Percentiles rank a stretch among this genome's conserved stretches.
phyloP scores from a whole-genome alignment of 1,140 invertebrate species.

The Eurosta solidaginis region DNA sequence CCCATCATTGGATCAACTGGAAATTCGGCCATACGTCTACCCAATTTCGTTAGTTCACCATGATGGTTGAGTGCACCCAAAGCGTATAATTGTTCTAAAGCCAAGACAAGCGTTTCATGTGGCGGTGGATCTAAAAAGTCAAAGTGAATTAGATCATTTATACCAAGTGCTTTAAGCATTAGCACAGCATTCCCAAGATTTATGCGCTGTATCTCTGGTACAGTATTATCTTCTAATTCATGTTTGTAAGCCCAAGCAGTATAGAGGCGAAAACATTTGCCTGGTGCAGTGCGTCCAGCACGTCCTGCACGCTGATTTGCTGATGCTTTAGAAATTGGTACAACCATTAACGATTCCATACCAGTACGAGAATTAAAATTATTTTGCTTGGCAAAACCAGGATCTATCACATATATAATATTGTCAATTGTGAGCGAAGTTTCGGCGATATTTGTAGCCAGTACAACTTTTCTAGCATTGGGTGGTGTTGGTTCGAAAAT shows the following conservation, averaged over 20 bases:
- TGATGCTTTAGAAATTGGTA: slow-evolving; percentile 96
- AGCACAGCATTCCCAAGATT: slow-evolving; percentile 97
- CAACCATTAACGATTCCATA: slow-evolving; percentile 97
- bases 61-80: slow-evolving; percentile 97
- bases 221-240: slow-evolving; percentile 96
- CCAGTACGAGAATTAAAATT: slow-evolving; percentile 98
- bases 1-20: slow-evolving; percentile 99
- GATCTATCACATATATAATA: slow-evolving; percentile 99
- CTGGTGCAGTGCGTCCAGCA: slow-evolving; percentile 90
- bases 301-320: slow-evolving; percentile 93
- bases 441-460: slow-evolving; percentile 99
- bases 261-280: slow-evolving; percentile 97
- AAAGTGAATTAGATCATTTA: slow-evolving; percentile 97
- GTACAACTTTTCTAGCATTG: slow-evolving; percentile 91
- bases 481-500: slow-evolving; percentile 96
- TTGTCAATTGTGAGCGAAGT: slow-evolving; percentile 99
- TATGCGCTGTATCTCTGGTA: slow-evolving; percentile 97
- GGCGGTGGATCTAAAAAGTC: slow-evolving; percentile 99
- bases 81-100: slow-evolving; percentile 96
- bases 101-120: slow-evolving; percentile 93
- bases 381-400: slow-evolving; percentile 99
- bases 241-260: slow-evolving; percentile 97
- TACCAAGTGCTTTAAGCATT: slow-evolving; percentile 94
- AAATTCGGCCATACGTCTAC: slow-evolving; percentile 98
- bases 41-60: slow-evolving; percentile 95